Conservation (phyloP, 92 coral and sea anemone genomes). For the Porites rus region DNA sequence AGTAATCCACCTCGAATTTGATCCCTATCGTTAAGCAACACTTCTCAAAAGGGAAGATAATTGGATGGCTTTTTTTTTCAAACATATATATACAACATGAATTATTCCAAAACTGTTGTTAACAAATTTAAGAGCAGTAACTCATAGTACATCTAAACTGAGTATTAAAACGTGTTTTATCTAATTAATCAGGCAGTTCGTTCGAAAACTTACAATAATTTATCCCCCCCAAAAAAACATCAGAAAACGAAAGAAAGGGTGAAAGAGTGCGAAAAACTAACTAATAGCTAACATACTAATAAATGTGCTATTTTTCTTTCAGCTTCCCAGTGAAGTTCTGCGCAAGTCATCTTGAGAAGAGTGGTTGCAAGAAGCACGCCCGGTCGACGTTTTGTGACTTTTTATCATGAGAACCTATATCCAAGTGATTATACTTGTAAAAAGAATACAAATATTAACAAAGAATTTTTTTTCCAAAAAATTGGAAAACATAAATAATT, state of each 20-base stretch:
- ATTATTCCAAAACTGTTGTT: neutral
- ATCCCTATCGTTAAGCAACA: no score
- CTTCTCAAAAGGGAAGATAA: no score
- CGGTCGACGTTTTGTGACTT: neutral
- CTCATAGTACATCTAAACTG: no score
- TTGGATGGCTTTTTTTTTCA: no score
- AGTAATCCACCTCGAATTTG: no score
- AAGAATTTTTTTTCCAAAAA: neutral
- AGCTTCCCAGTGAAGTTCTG: constrained; percentile 10
- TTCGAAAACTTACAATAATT: no score
- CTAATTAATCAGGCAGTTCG: no score
- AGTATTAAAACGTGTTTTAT: no score
- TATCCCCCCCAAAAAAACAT: no score
- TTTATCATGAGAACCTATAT: neutral
- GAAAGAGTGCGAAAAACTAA: no score
- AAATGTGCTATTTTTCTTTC: neutral
- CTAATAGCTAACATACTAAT: no score
- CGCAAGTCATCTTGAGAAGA: constrained; percentile 9
- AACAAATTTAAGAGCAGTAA: neutral
- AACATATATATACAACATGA: neutral
- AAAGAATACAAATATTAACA: constrained; percentile 27
- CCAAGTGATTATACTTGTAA: constrained; percentile 28
- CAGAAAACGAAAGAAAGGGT: no score
- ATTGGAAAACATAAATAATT: neutral
- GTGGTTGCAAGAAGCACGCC: constrained; percentile 13